phyloP scores from a whole-genome alignment of 53 echinoderm and acorn worm genomes.

The Actinopyga echinites region DNA sequence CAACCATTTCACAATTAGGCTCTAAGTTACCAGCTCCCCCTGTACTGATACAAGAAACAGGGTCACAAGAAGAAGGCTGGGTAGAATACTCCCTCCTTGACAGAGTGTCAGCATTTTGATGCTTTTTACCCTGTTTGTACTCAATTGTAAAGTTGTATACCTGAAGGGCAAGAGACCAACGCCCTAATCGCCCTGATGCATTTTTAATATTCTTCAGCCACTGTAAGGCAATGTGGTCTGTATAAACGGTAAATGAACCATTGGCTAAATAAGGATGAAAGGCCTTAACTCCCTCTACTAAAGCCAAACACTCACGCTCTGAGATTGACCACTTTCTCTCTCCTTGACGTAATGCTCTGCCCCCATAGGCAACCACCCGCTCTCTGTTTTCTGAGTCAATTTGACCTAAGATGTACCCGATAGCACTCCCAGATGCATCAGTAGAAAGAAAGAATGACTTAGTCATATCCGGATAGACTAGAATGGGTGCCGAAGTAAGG shows the following conservation, averaged over 20 bases:
- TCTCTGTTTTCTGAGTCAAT: background rate
- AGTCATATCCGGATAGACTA: constrained; percentile 10
- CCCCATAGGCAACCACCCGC: constrained; percentile 26
- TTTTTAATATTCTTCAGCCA: constrained; percentile 38
- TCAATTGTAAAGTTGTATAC: constrained; percentile 36
- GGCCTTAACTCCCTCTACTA: constrained; percentile 26
- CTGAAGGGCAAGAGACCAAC: constrained; percentile 47
- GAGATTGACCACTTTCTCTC: constrained; percentile 41
- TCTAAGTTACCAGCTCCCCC: background rate
- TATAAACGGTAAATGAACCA: constrained; percentile 32
- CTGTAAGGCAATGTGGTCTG: constrained; percentile 40
- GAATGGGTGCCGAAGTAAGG: background rate
- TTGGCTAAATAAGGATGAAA: constrained; percentile 19
- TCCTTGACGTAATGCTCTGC: background rate
- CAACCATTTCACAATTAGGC: background rate
- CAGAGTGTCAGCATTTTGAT: constrained; percentile 29
- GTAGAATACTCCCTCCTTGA: background rate
- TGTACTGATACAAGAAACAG: background rate
- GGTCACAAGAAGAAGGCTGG: background rate
- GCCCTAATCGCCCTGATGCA: constrained; percentile 35
- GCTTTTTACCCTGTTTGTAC: constrained; percentile 26
- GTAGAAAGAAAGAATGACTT: constrained; percentile 22
- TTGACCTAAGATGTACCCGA: constrained; percentile 20
- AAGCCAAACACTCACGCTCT: constrained; percentile 20
- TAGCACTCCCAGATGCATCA: constrained; percentile 22